Evolutionary conservation across 2,797 vertebrate genomes (phyloP).

Genomic region (Lepus townsendii): DNA sequence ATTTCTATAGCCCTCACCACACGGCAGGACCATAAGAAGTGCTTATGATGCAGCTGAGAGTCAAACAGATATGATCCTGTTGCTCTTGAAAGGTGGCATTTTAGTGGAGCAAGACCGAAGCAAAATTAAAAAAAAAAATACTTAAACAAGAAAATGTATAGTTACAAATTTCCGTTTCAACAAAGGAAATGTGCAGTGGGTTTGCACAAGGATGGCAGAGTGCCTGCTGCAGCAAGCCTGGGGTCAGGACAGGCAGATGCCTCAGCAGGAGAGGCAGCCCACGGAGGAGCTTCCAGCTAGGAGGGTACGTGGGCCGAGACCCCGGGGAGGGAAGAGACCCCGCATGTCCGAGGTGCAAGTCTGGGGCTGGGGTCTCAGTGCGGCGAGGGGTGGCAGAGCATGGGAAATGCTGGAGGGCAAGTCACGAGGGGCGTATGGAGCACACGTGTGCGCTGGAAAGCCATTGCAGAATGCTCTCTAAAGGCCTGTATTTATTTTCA

Average conservation of each 20-base stretch:
- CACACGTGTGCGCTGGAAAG: too few relatives aligned
- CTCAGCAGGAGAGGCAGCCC: too few relatives aligned
- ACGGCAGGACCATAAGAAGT: neutral
- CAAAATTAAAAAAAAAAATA: neutral
- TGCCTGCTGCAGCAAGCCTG: accelerated
- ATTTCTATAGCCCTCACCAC: neutral
- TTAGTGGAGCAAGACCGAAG: neutral
- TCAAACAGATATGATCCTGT: neutral
- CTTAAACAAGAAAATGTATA: neutral
- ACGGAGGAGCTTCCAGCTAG: too few relatives aligned
- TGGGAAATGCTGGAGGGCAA: neutral
- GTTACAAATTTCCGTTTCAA: neutral
- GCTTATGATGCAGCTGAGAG: neutral
- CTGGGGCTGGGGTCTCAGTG: neutral
- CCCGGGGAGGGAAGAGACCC: neutral
- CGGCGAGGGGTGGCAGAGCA: neutral
- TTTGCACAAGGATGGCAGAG: neutral
- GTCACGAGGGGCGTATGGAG: neutral
- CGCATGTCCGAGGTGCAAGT: neutral
- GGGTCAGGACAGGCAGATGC: too few relatives aligned
- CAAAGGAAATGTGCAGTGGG: neutral
- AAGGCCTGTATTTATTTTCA: too few relatives aligned
- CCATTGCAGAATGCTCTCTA: neutral
- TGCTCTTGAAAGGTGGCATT: neutral
- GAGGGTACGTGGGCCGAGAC: neutral